phyloP scores from a whole-genome alignment of 2,113 vertebrate species.

The Paracanthobrama guichenoti region DNA sequence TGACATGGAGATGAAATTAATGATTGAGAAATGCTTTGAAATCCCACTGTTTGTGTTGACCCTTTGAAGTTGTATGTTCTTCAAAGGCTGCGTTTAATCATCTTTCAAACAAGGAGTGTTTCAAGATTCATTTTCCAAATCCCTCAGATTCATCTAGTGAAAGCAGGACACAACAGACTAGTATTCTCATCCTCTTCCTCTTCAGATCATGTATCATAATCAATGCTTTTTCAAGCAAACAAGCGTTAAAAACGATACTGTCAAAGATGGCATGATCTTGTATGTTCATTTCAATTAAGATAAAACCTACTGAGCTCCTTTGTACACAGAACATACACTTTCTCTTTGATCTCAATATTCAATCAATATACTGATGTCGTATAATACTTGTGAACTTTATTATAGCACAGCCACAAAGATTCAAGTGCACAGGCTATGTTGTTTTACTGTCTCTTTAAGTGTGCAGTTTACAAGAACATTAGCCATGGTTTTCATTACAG shows the following conservation, averaged over 20 bases:
- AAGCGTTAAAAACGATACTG: neutral
- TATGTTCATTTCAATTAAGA: neutral
- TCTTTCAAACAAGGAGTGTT: constrained; percentile 33
- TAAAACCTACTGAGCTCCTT: neutral
- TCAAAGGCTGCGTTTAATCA: constrained; percentile 44
- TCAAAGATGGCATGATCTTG: neutral
- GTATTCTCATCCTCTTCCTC: neutral
- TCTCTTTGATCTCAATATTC: constrained; percentile 3
- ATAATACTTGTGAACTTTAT: neutral
- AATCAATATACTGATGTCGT: neutral
- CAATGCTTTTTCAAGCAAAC: constrained; percentile 26
- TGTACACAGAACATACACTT: neutral
- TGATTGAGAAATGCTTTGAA: constrained; percentile 43
- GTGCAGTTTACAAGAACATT: neutral
- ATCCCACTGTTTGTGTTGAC: constrained; percentile 43
- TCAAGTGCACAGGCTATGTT: neutral
- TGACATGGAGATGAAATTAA: constrained; percentile 32
- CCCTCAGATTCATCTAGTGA: constrained; percentile 17
- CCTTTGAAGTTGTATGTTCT: constrained; percentile 48
- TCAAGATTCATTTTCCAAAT: constrained; percentile 23
- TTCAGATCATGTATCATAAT: constrained; percentile 8
- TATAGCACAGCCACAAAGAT: neutral
- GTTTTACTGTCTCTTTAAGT: neutral
- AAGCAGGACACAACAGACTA: neutral
- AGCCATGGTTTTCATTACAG: neutral